Evolutionary conservation across 2,113 vertebrate species (phyloP).

Genomic region (Camelus bactrianus): DNA sequence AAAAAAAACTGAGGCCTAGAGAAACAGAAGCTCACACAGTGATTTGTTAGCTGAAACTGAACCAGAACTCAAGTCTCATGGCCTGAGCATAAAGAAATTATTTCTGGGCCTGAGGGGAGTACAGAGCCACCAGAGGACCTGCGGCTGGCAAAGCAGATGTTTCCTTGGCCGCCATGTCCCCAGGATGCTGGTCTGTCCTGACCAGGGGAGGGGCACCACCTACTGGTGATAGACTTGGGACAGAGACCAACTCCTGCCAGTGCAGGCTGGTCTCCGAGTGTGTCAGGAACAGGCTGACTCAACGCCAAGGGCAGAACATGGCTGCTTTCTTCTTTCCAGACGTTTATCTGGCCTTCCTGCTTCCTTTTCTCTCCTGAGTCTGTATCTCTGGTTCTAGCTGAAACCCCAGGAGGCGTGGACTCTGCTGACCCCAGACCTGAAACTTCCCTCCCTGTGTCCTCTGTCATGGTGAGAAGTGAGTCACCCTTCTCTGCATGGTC

Average conservation of each 20-base stretch:
- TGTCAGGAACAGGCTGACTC: not conserved
- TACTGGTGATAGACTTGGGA: not conserved
- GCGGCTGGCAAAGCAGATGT: not conserved
- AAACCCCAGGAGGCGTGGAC: not conserved
- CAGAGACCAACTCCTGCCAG: not conserved
- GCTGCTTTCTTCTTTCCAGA: not conserved
- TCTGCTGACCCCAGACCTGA: not conserved
- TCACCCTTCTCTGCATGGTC: not conserved
- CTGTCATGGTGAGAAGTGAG: not conserved
- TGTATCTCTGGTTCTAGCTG: not conserved
- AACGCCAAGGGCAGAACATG: not conserved
- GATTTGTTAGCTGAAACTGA: not conserved
- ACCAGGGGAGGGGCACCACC: conserved; percentile 29
- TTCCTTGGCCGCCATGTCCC: not conserved
- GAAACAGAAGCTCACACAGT: not conserved
- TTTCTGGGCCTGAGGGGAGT: not conserved
- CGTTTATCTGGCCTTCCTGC: not conserved
- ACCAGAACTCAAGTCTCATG: not conserved
- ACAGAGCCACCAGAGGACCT: not conserved
- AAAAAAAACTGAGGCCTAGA: not conserved
- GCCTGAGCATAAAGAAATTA: not conserved
- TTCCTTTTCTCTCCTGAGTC: not conserved
- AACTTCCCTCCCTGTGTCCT: not conserved
- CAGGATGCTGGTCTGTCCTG: not conserved
- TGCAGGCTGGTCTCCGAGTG: not conserved